Percentiles rank a stretch among this genome's conserved stretches.
These are phyloP conservation scores for Leptopterna dolabrata DNA, from an alignment of 2,888 invertebrate genomes.

Conservation along the genomic window DNA sequence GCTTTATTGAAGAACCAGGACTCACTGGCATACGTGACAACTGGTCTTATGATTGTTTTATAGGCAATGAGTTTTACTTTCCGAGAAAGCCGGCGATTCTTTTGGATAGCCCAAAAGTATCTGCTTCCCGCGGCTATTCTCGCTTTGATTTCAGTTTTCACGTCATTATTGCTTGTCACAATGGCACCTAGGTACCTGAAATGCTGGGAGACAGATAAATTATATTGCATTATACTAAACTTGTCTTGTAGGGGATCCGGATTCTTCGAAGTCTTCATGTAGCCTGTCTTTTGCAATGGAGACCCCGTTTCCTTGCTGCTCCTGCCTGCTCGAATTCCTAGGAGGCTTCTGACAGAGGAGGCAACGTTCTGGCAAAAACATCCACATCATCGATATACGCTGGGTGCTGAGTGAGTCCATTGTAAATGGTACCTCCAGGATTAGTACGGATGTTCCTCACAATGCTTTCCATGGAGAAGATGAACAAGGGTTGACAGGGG, in stretches of 20 bases:
- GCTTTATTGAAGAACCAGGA: too few relatives aligned
- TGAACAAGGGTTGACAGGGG: neutral
- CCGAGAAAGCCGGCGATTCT: too few relatives aligned
- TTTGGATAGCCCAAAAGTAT: too few relatives aligned
- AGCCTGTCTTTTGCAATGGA: neutral
- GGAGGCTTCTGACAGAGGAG: too few relatives aligned
- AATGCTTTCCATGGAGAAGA: neutral
- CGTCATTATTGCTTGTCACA: neutral
- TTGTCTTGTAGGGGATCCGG: too few relatives aligned
- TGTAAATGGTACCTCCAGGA: neutral
- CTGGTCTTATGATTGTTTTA: too few relatives aligned
- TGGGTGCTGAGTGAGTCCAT: neutral
- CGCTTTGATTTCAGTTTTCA: too few relatives aligned
- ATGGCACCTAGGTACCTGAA: neutral
- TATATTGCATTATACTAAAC: too few relatives aligned
- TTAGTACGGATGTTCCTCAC: neutral
- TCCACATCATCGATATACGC: neutral
- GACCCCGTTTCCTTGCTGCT: too few relatives aligned
- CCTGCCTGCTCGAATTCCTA: too few relatives aligned
- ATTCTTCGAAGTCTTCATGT: neutral
- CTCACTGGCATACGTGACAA: neutral
- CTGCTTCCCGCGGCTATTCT: too few relatives aligned
- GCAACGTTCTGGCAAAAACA: neutral
- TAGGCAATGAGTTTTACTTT: too few relatives aligned
- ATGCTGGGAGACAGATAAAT: neutral